These are phyloP conservation scores for Struthidea cinerea DNA, from an alignment of 2,113 vertebrate species.

Conservation along the genomic window DNA sequence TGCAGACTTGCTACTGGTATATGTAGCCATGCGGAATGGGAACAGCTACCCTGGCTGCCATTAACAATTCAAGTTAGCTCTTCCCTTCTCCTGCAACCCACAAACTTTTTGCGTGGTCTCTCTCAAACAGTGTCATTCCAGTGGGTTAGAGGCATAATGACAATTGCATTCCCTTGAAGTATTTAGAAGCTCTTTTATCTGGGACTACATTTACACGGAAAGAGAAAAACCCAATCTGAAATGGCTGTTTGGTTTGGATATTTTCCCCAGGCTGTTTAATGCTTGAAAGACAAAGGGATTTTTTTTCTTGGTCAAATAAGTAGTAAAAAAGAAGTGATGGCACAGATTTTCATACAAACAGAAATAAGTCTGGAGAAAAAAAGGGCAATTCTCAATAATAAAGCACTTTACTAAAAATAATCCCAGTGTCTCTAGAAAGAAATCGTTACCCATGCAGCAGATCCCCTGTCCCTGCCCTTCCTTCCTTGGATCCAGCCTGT, in stretches of 20 bases:
- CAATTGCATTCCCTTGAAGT: background rate
- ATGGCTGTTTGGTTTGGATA: background rate
- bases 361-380: background rate
- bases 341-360: background rate
- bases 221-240: background rate
- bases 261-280: background rate
- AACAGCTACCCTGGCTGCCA: background rate
- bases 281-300: background rate
- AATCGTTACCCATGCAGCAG: background rate
- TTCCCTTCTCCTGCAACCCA: background rate
- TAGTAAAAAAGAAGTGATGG: background rate
- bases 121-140: background rate
- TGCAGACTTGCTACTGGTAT: background rate
- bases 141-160: background rate
- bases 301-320: background rate
- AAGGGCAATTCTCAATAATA: background rate
- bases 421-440: background rate
- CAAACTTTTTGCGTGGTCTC: background rate
- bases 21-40: background rate
- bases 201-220: background rate
- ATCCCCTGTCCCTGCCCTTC: background rate
- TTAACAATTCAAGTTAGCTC: background rate
- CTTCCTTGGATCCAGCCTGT: background rate
- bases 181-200: background rate
- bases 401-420: background rate